Base-by-base conservation (phyloP, 2,797 vertebrate species). In the Galago senegalensis region DNA sequence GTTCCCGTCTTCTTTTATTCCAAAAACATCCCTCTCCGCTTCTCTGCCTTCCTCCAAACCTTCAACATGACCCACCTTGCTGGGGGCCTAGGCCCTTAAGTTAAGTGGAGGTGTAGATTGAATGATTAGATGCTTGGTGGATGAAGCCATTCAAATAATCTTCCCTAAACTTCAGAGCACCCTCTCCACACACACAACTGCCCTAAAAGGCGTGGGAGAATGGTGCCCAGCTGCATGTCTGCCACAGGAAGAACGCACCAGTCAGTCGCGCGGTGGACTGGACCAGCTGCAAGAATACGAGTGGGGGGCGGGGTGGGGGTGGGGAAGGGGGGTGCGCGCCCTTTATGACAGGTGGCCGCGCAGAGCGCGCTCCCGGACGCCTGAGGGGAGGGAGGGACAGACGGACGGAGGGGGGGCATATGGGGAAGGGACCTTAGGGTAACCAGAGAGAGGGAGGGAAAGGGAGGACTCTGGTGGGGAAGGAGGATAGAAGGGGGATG, bases 291-390 rank as follows among this genome's bases (percentile, higher is more conserved):
- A 85, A 91, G 94, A 96, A 96, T 83, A 63, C 23, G 84, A 94
- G 89, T 94, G 87, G 94, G 97, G 96, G 95, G 95, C 72, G 93
- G 85, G 63, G 60, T 40, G 95, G 93, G 97, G 92, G 93, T 92
- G 95, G 89, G 80, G 85, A 96, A 93, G 92, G 96, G 97, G 98
- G 97, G 98, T 96, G 98, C 99, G 99, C 99, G 99, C 99, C 98
- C 98, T 99, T 99, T 99, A 99, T 99, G 99, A 98, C 99, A 99
- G 99, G 99, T 99, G 98, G 99, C 97, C 89, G 98, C 97, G 98
- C 97, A 97, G 94, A 92, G 98, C 98, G 97, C 97, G 97, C 97
- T 98, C 98, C 97, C 97, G 98, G 95, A 87, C 40, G 61, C 91
- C 91, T 79, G 63, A 95, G 63, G 93, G 93, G 81, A 91, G 76